Conservation (phyloP, 2,888 invertebrate genomes). For the Stenodera caucasica region DNA sequence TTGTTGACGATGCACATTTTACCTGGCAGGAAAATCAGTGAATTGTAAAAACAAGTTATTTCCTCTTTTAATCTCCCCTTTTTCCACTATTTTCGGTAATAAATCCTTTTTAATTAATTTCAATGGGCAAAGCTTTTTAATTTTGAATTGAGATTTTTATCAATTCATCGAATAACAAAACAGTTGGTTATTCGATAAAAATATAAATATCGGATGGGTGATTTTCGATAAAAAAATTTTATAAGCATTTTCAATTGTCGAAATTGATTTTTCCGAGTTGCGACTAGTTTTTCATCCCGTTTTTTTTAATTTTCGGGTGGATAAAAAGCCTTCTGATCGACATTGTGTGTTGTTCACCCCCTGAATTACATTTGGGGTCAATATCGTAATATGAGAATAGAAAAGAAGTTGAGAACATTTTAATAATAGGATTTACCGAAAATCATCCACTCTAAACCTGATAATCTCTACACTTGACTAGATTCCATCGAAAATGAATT, state of each 20-base stretch:
- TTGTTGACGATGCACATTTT: neutral
- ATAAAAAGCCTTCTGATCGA: too few species aligned
- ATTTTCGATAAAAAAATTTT: too few species aligned
- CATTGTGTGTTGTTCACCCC: too few species aligned
- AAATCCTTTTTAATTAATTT: neutral
- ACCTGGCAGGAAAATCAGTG: neutral
- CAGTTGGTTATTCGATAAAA: neutral
- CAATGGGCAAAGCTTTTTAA: neutral
- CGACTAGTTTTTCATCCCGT: too few species aligned
- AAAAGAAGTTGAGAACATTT: neutral
- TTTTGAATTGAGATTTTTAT: too few species aligned
- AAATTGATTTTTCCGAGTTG: too few species aligned
- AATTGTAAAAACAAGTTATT: neutral
- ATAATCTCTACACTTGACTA: neutral
- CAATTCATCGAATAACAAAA: too few species aligned
- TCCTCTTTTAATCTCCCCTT: neutral
- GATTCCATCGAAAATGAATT: neutral
- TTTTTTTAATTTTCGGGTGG: too few species aligned
- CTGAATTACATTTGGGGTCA: neutral
- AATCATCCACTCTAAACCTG: neutral
- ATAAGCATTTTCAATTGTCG: too few species aligned
- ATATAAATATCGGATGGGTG: neutral
- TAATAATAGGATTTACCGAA: neutral
- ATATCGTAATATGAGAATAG: neutral
- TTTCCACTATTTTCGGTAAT: neutral